Base-by-base conservation (phyloP, 2,888 invertebrate species). In the Agriotes lineatus region DNA sequence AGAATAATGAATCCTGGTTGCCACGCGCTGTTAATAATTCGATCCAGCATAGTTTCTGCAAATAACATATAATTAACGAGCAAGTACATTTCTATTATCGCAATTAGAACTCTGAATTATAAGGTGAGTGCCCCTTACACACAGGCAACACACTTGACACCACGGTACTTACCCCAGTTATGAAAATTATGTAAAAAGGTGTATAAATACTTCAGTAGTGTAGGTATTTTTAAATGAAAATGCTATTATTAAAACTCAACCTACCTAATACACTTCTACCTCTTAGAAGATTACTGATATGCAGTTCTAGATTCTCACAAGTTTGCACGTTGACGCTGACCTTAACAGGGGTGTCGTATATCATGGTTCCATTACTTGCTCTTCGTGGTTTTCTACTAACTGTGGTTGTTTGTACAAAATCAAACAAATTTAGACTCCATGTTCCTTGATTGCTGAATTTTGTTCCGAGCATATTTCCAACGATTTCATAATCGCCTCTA, bases 21-120 rank as follows among this genome's bases (percentile, higher is more conserved):
- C 95, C 95, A 95, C 22, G 91, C 88, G 12, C 88, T 89, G 82
- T 95, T 95, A 79, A 95, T 95, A 37, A 95, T 85, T 50, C 90
- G 87, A 81, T 94, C 94, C 48, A 94, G 84, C 72, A 93, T 84
- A 70, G 86, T 85, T 80, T 92, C 92, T 90, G 85, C 33, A 85
- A 86, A 62, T 69, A 74, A n/a, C n/a, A n/a, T n/a, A n/a, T n/a
- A n/a, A n/a, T n/a, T n/a, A n/a, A n/a, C n/a, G n/a, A n/a, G n/a
- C n/a, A n/a, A n/a, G n/a, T n/a, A n/a, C n/a, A n/a, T n/a, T n/a
- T n/a, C n/a, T n/a, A n/a, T n/a, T n/a, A n/a, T n/a, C n/a, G n/a
- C n/a, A n/a, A n/a, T n/a, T n/a, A n/a, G n/a, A n/a, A n/a, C n/a
- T n/a, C n/a, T n/a, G n/a, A n/a, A n/a, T n/a, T n/a, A n/a, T n/a